A percentile compares a stretch with the other conserved stretches of the same genome.
Conservation (phyloP, 2,888 invertebrate species). For the Heliconius charithonia region DNA sequence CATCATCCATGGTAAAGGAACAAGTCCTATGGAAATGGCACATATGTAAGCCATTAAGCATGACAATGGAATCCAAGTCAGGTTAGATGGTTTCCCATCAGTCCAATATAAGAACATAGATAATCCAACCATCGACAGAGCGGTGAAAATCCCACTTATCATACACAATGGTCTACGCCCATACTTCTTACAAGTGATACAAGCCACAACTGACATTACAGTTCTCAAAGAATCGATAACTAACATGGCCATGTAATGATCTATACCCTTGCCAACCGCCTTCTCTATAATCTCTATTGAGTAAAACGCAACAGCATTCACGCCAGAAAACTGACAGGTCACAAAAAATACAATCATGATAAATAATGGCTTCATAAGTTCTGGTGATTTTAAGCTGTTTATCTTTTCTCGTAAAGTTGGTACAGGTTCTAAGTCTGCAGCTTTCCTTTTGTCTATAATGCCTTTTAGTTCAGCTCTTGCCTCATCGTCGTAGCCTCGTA, state of each 20-base stretch:
- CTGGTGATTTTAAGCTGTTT: slow-evolving; percentile 69
- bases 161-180: slow-evolving; percentile 86
- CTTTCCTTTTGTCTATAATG: slow-evolving; percentile 74
- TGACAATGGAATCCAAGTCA: slow-evolving; percentile 80
- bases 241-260: slow-evolving; percentile 87
- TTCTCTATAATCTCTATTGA: slow-evolving; percentile 86
- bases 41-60: slow-evolving; percentile 84
- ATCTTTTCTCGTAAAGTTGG: slow-evolving; percentile 66
- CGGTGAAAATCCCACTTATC: slow-evolving; percentile 85
- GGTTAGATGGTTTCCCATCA: slow-evolving; percentile 61
- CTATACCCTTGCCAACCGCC: slow-evolving; percentile 82
- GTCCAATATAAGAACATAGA: slow-evolving; percentile 74
- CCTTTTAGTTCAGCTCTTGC: slow-evolving; percentile 79
- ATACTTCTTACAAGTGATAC: slow-evolving; percentile 84
- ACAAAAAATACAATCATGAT: slow-evolving; percentile 87
- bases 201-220: slow-evolving; percentile 85
- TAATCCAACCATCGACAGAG: slow-evolving; percentile 83
- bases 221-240: slow-evolving; percentile 86
- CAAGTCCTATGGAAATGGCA: slow-evolving; percentile 84
- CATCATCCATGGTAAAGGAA: slow-evolving; percentile 89
- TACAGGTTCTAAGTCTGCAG: slow-evolving; percentile 62
- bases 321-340: slow-evolving; percentile 88
- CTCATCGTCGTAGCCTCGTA: slow-evolving; percentile 82
- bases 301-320: slow-evolving; percentile 89
- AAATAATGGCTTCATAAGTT: slow-evolving; percentile 83